Percentiles rank a stretch among this genome's conserved stretches.
These are phyloP conservation scores for Cylindroiulus punctatus DNA, from an alignment of 2,888 invertebrate species.

Conservation along the genomic window DNA sequence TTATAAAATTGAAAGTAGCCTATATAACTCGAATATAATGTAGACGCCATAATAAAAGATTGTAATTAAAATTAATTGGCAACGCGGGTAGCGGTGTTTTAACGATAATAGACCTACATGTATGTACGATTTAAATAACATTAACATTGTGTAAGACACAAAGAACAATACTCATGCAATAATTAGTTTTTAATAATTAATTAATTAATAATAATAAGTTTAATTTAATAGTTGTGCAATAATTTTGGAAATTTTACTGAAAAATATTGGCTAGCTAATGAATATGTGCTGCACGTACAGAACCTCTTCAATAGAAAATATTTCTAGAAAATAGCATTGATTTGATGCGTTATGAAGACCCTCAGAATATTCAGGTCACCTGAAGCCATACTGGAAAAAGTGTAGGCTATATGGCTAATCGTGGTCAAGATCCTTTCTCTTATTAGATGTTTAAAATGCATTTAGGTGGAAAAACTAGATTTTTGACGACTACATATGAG, in stretches of 20 bases:
- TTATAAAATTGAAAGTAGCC: too few species aligned
- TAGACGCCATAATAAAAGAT: too few species aligned
- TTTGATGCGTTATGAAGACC: not conserved
- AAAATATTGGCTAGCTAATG: not conserved
- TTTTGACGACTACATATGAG: conserved; percentile 14
- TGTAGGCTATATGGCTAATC: not conserved
- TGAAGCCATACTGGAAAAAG: not conserved
- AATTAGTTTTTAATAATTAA: too few species aligned
- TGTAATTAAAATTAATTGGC: too few species aligned
- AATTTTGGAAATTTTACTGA: not conserved
- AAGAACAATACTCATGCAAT: too few species aligned
- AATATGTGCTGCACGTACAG: not conserved
- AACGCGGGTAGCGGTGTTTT: too few species aligned
- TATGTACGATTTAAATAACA: too few species aligned
- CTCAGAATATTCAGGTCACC: not conserved
- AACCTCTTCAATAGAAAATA: not conserved
- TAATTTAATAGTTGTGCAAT: not conserved
- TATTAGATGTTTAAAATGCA: conserved; percentile 23
- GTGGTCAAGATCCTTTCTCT: conserved; percentile 32
- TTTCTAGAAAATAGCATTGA: not conserved
- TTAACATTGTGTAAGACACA: too few species aligned
- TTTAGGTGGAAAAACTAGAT: conserved; percentile 42
- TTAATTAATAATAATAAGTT: too few species aligned
- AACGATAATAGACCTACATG: too few species aligned
- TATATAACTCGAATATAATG: too few species aligned